Evolutionary conservation across 2,113 vertebrate genomes (phyloP), one percentile per base, ranked within the genome.

Genomic region (Eolophus roseicapilla): DNA sequence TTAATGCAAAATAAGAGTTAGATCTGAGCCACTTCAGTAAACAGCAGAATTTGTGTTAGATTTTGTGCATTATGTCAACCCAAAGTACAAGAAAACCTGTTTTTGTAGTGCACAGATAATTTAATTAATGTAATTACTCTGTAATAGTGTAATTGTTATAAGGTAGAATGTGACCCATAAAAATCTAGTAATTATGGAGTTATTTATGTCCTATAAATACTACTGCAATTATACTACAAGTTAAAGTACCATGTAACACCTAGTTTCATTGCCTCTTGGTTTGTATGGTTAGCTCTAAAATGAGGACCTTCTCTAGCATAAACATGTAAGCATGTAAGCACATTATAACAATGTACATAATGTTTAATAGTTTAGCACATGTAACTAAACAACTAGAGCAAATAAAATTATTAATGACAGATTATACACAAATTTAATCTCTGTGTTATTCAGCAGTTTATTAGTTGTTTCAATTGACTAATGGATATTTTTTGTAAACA

Each of bases 171-270:
- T 50, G n/a, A 92, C 14, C 20, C 43, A 90, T 94, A 92, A 96
- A 97, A 97, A 94, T 88, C 39, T 86, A 93, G 73, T 68, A 95
- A 93, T 92, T 96, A 55, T 18, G 50, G 41, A 73, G 70, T 93
- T 96, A 96, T 94, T 97, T 96, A 95, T 97, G 81, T 76, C 49
- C 49, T 83, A 73, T 88, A 96, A 97, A 98, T 95, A 82, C 55
- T 70, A 81, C 71, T 3, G 3, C 63, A 97, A 96, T 97, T 95
- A 96, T 75, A 64, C 7, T 71, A 50, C 53, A 96, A 87, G 24
- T 92, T 93, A 75, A 95, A 96, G 46, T 76, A 84, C 44, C 63
- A 92, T 90, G 55, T 55, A 95, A 93, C 81, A 92, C 44, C 39
- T 47, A 89, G n/a, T 52, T 97, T 97, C 96, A 96, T 82, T 97